Evolutionary conservation across 2,797 vertebrate species (phyloP).

Genomic region (Mergus octosetaceus): DNA sequence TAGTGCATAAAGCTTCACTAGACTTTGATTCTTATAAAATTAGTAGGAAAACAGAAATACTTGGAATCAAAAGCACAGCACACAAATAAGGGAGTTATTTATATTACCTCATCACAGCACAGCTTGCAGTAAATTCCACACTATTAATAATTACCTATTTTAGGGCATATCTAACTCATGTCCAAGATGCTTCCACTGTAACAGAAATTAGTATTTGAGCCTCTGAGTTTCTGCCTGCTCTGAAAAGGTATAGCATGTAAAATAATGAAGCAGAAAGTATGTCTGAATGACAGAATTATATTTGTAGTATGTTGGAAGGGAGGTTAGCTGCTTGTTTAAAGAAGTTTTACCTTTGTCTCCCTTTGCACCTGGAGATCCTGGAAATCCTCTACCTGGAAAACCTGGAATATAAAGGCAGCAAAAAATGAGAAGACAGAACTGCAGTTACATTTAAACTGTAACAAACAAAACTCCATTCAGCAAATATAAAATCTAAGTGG

Average conservation of each 20-base stretch:
- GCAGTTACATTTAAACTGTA: background rate
- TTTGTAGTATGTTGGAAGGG: background rate
- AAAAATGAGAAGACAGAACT: background rate
- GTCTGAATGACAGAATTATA: background rate
- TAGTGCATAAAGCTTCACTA: background rate
- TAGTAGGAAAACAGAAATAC: conserved; percentile 51
- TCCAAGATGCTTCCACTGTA: conserved; percentile 25
- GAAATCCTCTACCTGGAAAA: conserved; percentile 84
- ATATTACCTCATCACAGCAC: conserved; percentile 38
- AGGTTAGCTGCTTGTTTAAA: background rate
- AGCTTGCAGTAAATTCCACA: conserved; percentile 33
- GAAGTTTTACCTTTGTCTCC: conserved; percentile 87
- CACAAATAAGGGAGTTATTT: conserved; percentile 24
- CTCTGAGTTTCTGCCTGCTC: conserved; percentile 13
- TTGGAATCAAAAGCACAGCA: conserved; percentile 40
- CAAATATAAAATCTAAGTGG: background rate
- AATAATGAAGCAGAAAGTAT: background rate
- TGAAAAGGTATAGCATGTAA: background rate
- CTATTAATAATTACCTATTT: conserved; percentile 51
- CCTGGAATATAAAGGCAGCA: conserved; percentile 75
- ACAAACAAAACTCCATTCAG: background rate
- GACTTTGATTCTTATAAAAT: conserved; percentile 34
- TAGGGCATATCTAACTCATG: conserved; percentile 40
- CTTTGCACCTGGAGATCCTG: conserved; percentile 81
- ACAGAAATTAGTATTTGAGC: conserved; percentile 46